Base-by-base conservation (phyloP, 1,140 invertebrate species). In the Pseudomyrmex dendroicus region DNA sequence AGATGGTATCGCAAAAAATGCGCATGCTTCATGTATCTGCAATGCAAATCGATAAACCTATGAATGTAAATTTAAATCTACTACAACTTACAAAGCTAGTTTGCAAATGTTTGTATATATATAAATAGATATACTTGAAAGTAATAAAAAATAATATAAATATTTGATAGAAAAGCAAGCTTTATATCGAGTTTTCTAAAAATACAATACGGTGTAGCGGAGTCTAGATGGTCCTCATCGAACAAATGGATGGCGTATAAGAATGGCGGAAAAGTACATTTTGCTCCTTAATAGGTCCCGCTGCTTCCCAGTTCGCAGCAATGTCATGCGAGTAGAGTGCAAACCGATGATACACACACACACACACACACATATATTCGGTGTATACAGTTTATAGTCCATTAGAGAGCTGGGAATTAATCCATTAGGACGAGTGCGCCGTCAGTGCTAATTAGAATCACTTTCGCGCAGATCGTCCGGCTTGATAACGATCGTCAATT, bases 391-490 rank as follows among this genome's bases (percentile, higher is more conserved):
- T 83, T 83, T 76, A 83, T 44, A 54, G 80, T 64, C 61, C 61
- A 83, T 83, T 77, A 76, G 17, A 12, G 50, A 12, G 50, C 7
- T 52, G 25, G 17, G 22, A 46, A 54, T 76, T 73, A 83, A 76
- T 83, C 80, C 59, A 72, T 82, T 73, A 62, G 48, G 20, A 76
- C 10, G 35, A 46, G 10, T 48, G 48, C 59, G 22, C 35, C 35
- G 44, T 13, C 72, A 15, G 48, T 35, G 72, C 12, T 83, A 83
- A 76, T 83, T 76, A 64, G 54, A 52, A 76, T 76, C 50, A 46
- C 35, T 76, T 25, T 64, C 72, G 10, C 61, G 17, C 4, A 25
- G 20, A 64, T 73, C 72, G 44, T 61, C 15, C 68, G 61, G 22
- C 48, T 61, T 61, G 73, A 64, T 76, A 64, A 59, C 4, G n/a